Evolutionary conservation across 2,888 invertebrate species (phyloP).

Genomic region (Dinocampus coccinellae): DNA sequence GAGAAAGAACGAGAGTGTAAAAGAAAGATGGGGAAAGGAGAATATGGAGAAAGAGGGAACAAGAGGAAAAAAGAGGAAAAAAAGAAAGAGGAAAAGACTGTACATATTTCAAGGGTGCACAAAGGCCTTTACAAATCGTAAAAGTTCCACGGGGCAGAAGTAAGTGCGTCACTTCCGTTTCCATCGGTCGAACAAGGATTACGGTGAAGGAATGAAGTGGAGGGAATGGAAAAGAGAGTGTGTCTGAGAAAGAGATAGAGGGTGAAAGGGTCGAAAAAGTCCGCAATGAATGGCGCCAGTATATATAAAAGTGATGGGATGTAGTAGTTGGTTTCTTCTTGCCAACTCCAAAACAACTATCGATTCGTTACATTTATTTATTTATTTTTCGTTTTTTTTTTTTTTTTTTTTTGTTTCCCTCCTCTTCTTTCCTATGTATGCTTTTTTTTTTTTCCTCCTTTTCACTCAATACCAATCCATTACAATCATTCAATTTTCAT

Average conservation of each 20-base stretch:
- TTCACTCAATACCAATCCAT: conserved; percentile 13
- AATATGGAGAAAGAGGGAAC: conserved; percentile 28
- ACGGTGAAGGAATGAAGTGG: neutral
- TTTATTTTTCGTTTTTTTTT: too few relatives aligned
- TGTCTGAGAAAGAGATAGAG: too few relatives aligned
- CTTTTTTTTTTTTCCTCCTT: conserved; percentile 27
- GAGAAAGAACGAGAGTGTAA: conserved; percentile 24
- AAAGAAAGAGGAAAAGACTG: conserved; percentile 20
- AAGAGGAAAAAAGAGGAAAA: neutral
- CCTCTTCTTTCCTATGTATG: conserved; percentile 7
- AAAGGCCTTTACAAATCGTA: conserved; percentile 43
- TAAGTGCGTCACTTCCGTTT: conserved; percentile 48
- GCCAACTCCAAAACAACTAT: conserved; percentile 45
- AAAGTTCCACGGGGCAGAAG: conserved; percentile 41
- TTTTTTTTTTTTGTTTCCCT: conserved; percentile 12
- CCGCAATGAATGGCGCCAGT: conserved; percentile 37
- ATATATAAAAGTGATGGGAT: conserved; percentile 20
- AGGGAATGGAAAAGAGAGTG: too few relatives aligned
- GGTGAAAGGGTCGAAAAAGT: conserved; percentile 33
- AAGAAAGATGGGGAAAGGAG: conserved; percentile 30
- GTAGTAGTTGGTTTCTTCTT: conserved; percentile 28
- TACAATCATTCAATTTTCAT: conserved; percentile 24
- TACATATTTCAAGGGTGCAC: conserved; percentile 21
- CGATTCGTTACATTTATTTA: conserved; percentile 13
- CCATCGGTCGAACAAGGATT: conserved; percentile 37